These are phyloP conservation scores for Agrilus cyanescens DNA, from an alignment of 2,888 invertebrate genomes.

Conservation along the genomic window DNA sequence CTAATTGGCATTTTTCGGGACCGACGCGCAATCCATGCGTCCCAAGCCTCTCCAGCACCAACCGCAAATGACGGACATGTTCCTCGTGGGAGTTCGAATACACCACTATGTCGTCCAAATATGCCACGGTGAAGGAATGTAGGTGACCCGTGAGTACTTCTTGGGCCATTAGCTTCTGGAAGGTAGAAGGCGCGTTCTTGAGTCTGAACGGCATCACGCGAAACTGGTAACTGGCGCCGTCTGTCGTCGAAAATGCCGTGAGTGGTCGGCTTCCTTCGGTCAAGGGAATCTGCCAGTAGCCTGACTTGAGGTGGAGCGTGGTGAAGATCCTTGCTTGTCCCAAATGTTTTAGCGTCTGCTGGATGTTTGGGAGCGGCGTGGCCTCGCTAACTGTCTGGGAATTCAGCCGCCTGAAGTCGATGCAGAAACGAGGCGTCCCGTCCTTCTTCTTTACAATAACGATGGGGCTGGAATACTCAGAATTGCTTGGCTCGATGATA, in stretches of 20 bases:
- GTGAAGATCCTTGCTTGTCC: conserved; percentile 20
- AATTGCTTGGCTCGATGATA: conserved; percentile 13
- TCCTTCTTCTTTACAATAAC: conserved; percentile 16
- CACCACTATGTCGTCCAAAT: conserved; percentile 11
- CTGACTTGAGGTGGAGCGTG: conserved; percentile 21
- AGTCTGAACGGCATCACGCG: conserved; percentile 21
- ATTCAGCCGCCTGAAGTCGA: conserved; percentile 16
- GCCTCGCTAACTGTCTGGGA: conserved; percentile 4
- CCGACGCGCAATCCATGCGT: background rate
- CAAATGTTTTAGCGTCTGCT: conserved; percentile 16
- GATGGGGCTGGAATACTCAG: conserved; percentile 12
- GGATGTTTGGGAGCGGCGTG: conserved; percentile 17
- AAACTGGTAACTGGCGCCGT: conserved; percentile 20
- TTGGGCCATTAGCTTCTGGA: conserved; percentile 20
- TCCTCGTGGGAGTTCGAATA: background rate
- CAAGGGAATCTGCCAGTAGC: conserved; percentile 25
- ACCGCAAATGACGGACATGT: background rate
- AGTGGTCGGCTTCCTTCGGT: conserved; percentile 10
- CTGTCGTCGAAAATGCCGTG: conserved; percentile 21
- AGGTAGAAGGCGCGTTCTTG: conserved; percentile 20
- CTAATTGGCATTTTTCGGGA: background rate
- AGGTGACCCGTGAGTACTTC: conserved; percentile 9
- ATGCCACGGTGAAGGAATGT: conserved; percentile 7
- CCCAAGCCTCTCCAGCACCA: background rate
- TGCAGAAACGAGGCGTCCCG: conserved; percentile 13